Evolutionary conservation across 2,797 vertebrate genomes (phyloP).

Genomic region (Carapus acus): DNA sequence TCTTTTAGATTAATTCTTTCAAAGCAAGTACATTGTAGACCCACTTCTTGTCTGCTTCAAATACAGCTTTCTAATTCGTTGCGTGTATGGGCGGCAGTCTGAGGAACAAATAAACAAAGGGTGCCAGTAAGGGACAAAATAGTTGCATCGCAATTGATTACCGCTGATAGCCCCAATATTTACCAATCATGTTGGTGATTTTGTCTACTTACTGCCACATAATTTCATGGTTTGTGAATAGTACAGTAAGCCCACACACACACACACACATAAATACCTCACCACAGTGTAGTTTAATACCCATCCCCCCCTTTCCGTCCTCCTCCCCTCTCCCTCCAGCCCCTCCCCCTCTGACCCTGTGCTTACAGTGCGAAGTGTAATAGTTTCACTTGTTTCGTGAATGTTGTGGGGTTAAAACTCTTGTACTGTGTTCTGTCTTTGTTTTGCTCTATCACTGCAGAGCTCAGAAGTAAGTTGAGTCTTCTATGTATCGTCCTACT

Average conservation of each 20-base stretch:
- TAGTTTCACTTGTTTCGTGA: constrained; percentile 72
- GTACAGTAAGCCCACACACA: constrained; percentile 10
- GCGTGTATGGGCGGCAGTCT: no score
- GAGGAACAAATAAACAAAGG: no score
- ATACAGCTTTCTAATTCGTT: no score
- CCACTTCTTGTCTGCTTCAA: no score
- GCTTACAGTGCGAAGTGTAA: constrained; percentile 67
- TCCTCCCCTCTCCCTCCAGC: constrained; percentile 33
- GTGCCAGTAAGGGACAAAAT: no score
- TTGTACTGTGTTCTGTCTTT: constrained; percentile 85
- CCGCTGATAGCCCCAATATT: no score
- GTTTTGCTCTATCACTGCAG: constrained; percentile 85
- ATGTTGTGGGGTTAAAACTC: constrained; percentile 79
- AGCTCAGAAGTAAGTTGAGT: constrained; percentile 95
- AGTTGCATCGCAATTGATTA: no score
- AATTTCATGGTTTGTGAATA: no score
- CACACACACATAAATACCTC: constrained; percentile 25
- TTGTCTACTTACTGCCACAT: no score
- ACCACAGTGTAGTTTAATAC: constrained; percentile 52
- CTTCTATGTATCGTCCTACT: constrained; percentile 75
- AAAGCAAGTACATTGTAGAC: no score
- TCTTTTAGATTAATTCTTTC: no score
- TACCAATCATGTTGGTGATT: no score
- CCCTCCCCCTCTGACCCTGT: constrained; percentile 55
- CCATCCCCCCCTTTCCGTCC: constrained; percentile 49